phyloP scores from a whole-genome alignment of 1,140 invertebrate species.

The Bombus huntii region DNA sequence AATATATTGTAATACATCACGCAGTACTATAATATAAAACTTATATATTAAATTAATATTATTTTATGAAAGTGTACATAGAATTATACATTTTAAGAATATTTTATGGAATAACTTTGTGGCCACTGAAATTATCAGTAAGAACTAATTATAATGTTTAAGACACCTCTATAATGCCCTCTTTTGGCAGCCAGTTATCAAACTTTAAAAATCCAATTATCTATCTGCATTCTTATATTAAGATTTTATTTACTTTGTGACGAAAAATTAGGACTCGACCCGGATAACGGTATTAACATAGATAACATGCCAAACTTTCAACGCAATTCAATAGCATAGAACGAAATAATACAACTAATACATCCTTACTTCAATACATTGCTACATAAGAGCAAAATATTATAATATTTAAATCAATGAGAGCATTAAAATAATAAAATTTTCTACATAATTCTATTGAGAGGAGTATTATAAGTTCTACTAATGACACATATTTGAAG shows the following conservation, averaged over 20 bases:
- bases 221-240: slow-evolving; percentile 55
- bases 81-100: slow-evolving; percentile 71
- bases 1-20: slow-evolving; percentile 70
- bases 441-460: slow-evolving; percentile 27
- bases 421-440: slow-evolving; percentile 18
- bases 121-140: slow-evolving; percentile 64
- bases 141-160: slow-evolving; percentile 56
- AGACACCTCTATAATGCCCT: slow-evolving; percentile 20
- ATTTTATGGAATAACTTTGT: slow-evolving; percentile 73
- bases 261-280: slow-evolving; percentile 26
- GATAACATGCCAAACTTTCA: slow-evolving; percentile 50
- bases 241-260: slow-evolving; percentile 32
- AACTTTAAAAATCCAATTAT: slow-evolving; percentile 57
- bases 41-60: slow-evolving; percentile 78
- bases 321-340: background rate
- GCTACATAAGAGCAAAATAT: slow-evolving; percentile 33
- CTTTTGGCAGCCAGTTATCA: slow-evolving; percentile 19
- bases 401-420: slow-evolving; percentile 30
- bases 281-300: slow-evolving; percentile 40
- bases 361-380: background rate
- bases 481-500: slow-evolving; percentile 18
- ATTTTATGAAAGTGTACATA: slow-evolving; percentile 80
- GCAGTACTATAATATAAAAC: slow-evolving; percentile 71
- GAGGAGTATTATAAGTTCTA: slow-evolving; percentile 32
- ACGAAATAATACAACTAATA: slow-evolving; percentile 7